Base-by-base conservation (phyloP, 64 coral and sea anemone genomes). In the Montipora cactus region DNA sequence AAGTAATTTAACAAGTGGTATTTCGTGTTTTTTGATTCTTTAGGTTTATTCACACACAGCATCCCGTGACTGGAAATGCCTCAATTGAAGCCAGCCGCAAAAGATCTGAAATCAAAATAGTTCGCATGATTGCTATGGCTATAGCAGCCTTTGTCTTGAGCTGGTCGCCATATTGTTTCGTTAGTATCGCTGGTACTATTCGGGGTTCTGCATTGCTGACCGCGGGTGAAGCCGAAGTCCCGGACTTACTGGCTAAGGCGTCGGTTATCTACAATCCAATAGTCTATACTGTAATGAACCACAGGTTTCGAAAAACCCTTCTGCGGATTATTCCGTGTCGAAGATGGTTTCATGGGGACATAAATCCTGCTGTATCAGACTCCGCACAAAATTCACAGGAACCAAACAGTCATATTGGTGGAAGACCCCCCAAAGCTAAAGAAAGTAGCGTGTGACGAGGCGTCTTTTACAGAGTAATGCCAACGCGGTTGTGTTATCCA, bases 221-320 rank as follows among this genome's bases (percentile, higher is more conserved):
- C 14, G 58, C 64, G 3, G 74, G 81, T 3, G 58, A 77, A 45
- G 87, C 95, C 4, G 86, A 93, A 51, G 78, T 96, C 23, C 95
- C 95, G 6, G 95, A 93, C 5, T 52, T 90, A 18, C 49, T 96
- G 61, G 95, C 95, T 62, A 96, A 96, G 59, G 80, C 91, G 50
- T 96, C 95, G 10, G 95, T 96, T 11, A 81, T 96, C 52, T 96
- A 58, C 57, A 93, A 96, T 73, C 95, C 95, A 4, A 16, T 96
- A 2, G 88, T 96, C 1, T 96, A 93, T 46, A 92, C 64, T 4
- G 20, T 53, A 2, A 79, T 93, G 81, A 96, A 92, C 53, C 19
- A 62, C 55, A 52, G 79, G 4, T 96, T 90, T 16, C 70, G 91
- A 12, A 16, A 16, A 45, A 74, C 83, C 12, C 28, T 93, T 0